Conservation (phyloP, 2,888 invertebrate species). For the Leptinotarsa tumamoca region DNA sequence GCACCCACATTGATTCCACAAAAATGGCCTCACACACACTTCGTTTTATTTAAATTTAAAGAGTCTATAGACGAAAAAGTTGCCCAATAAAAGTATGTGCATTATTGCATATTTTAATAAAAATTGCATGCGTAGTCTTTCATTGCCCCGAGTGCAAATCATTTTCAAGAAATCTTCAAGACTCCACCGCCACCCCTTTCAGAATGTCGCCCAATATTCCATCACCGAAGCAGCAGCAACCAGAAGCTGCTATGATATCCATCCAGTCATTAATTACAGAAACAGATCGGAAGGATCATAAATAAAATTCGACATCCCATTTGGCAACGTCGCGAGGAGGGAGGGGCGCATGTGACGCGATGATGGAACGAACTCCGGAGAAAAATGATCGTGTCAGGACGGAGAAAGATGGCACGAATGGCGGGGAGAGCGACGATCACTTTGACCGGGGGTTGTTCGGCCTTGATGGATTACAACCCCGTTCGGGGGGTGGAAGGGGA, state of each 20-base stretch:
- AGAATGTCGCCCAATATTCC: constrained; percentile 34
- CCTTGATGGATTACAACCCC: constrained; percentile 69
- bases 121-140: no score
- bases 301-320: constrained; percentile 69
- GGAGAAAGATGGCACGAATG: constrained; percentile 57
- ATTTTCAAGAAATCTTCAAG: no score
- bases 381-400: constrained; percentile 77
- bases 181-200: no score
- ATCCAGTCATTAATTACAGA: constrained; percentile 68
- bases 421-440: constrained; percentile 71
- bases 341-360: constrained; percentile 77
- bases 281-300: constrained; percentile 67
- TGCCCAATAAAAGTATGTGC: no score
- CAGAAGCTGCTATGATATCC: constrained; percentile 63
- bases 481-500: constrained; percentile 62
- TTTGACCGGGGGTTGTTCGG: constrained; percentile 70
- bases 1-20: no score
- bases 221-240: constrained; percentile 43
- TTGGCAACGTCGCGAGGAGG: constrained; percentile 70
- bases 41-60: no score
- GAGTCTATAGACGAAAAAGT: no score
- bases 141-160: no score
- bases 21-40: no score
- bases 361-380: constrained; percentile 80
- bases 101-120: no score